Evolutionary conservation across 1,140 invertebrate genomes (phyloP), one percentile per base, ranked within the genome.

Genomic region (Achroia grisella): DNA sequence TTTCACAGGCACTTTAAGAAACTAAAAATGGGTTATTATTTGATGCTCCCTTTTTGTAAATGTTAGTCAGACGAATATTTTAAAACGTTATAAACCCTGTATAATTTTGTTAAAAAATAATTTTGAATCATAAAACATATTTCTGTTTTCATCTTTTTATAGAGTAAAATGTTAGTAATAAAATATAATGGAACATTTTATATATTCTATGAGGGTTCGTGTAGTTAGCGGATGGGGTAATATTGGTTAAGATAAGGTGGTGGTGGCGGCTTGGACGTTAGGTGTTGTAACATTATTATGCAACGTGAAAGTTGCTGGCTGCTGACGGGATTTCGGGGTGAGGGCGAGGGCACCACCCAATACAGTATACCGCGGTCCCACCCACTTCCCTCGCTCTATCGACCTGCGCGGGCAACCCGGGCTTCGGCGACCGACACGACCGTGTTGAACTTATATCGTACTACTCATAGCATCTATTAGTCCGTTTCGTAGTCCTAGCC

Each of bases 301-400:
- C 72, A 81, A 78, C 56, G 55, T 46, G 48, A 61, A 65, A 65
- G 62, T 65, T 66, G 55, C 48, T 52, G 44, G 39, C 48, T 60
- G 56, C 41, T 49, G 51, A 52, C 43, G 44, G 47, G 54, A 60
- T 55, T 37, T 50, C 51, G 59, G 67, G 62, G 69, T 71, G 66
- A 71, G 68, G 59, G 63, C 54, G 60, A 68, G 60, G 64, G 69
- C 61, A 70, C 63, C 75, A 71, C 73, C 66, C 69, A 49, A 66
- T 66, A 62, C 68, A 65, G 65, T 68, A 64, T 51, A 52, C 54
- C 64, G 86, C 75, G 73, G 73, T 87, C 84, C 86, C 83, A 86
- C 86, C 86, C 78, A 72, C 72, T 65, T 67, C 62, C 71, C 76
- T 76, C 62, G 72, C 71, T 77, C 62, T 73, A 73, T 78, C 86